These are phyloP conservation scores for Lutjanus erythropterus DNA, from an alignment of 2,113 vertebrate species.

Conservation along the genomic window DNA sequence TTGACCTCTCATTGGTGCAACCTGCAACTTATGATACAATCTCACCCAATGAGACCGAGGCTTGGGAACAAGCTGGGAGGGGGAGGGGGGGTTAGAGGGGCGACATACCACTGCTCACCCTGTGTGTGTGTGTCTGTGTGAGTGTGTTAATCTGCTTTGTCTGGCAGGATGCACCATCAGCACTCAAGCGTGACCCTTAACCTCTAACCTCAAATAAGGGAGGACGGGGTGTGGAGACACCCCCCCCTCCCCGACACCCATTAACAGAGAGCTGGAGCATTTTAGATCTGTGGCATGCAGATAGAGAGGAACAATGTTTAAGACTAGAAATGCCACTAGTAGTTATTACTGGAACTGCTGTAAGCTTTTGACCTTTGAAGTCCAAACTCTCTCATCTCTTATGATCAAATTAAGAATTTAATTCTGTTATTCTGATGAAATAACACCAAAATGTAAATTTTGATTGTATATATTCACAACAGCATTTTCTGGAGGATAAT, in stretches of 20 bases:
- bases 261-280: conserved; percentile 10
- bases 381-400: too few species aligned
- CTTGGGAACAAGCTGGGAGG: conserved; percentile 37
- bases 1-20: conserved; percentile 73
- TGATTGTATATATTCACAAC: too few species aligned
- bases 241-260: neutral
- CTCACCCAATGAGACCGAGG: conserved; percentile 67
- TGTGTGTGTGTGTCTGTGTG: conserved; percentile 35
- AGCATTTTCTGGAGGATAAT: too few species aligned
- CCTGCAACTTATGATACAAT: conserved; percentile 68
- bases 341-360: too few species aligned
- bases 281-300: conserved; percentile 6
- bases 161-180: conserved; percentile 77
- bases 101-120: conserved; percentile 59
- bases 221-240: conserved; percentile 4
- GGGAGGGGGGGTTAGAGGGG: conserved; percentile 16
- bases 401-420: too few species aligned
- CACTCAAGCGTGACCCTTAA: conserved; percentile 73
- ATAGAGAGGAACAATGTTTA: conserved; percentile 10
- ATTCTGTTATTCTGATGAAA: too few species aligned
- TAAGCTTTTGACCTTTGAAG: too few species aligned
- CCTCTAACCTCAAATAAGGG: conserved; percentile 59
- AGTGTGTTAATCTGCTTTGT: conserved; percentile 80
- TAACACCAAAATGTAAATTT: too few species aligned
- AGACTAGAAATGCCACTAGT: too few species aligned